phyloP scores from a whole-genome alignment of 2,888 invertebrate genomes.

The Heliconius sara region DNA sequence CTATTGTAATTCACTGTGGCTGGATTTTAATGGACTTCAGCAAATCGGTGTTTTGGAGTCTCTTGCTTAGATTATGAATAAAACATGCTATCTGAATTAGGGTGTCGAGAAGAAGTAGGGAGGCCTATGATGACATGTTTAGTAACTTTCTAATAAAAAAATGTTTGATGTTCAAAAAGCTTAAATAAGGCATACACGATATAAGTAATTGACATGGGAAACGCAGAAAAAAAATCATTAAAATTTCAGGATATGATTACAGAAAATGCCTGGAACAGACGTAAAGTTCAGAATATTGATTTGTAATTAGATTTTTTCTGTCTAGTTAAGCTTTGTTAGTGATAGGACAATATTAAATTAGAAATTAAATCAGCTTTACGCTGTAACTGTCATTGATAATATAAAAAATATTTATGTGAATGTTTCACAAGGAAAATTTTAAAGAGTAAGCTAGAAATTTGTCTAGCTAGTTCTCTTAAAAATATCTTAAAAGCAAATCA shows the following conservation, averaged over 20 bases:
- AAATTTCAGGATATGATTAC: too few species aligned
- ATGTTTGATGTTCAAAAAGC: background rate
- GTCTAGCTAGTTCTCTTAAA: background rate
- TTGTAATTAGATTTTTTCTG: too few species aligned
- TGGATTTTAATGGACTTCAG: constrained; percentile 67
- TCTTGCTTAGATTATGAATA: constrained; percentile 73
- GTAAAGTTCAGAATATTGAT: too few species aligned
- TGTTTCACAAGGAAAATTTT: background rate
- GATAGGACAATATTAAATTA: too few species aligned
- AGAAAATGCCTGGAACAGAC: too few species aligned
- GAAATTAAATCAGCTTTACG: too few species aligned
- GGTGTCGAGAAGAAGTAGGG: constrained; percentile 44
- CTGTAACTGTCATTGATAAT: too few species aligned
- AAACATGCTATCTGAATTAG: constrained; percentile 61
- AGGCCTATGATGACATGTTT: constrained; percentile 43
- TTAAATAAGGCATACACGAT: too few species aligned
- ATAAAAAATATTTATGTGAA: too few species aligned
- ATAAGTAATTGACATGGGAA: too few species aligned
- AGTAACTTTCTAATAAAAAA: constrained; percentile 34
- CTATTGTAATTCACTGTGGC: constrained; percentile 67
- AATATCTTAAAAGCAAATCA: background rate
- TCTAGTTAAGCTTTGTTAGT: too few species aligned
- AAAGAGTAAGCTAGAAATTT: background rate
- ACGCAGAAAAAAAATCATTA: too few species aligned
- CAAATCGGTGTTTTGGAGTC: constrained; percentile 73